These are phyloP conservation scores for Lineus longissimus DNA, from an alignment of 1,140 invertebrate species.

Conservation along the genomic window DNA sequence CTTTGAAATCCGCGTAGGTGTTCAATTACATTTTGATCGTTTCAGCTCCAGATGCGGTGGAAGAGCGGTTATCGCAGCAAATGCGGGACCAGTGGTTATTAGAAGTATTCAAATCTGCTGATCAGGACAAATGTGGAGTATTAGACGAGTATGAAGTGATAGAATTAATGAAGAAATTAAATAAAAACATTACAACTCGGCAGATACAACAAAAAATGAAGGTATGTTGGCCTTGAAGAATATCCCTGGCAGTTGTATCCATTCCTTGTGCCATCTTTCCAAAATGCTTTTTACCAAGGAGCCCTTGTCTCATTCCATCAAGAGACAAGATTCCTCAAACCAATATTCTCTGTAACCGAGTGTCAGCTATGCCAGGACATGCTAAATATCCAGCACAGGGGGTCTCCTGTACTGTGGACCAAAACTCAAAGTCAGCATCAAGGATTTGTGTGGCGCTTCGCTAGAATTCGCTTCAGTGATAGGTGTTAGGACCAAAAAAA, in stretches of 20 bases:
- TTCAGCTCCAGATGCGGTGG: conserved; percentile 45
- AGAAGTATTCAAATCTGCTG: conserved; percentile 59
- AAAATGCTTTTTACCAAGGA: too few species aligned
- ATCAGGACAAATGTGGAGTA: conserved; percentile 53
- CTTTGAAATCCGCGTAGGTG: not conserved
- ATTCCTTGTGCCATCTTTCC: not conserved
- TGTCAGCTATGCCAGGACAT: too few species aligned
- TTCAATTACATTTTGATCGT: conserved; percentile 15
- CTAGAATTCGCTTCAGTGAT: too few species aligned
- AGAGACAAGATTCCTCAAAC: too few species aligned
- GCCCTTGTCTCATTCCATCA: too few species aligned
- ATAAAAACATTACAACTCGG: conserved; percentile 54
- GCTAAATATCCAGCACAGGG: too few species aligned
- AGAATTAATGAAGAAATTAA: conserved; percentile 58
- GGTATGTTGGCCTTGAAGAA: conserved; percentile 33
- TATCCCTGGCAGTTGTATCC: not conserved
- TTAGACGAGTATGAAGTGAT: conserved; percentile 59
- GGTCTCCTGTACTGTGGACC: too few species aligned
- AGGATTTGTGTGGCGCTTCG: too few species aligned
- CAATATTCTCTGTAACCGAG: too few species aligned
- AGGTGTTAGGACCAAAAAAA: not conserved
- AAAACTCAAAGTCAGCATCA: too few species aligned
- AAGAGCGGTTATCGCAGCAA: conserved; percentile 51
- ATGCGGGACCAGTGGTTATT: conserved; percentile 58
- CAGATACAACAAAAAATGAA: conserved; percentile 60